Percentiles rank a stretch among this genome's conserved stretches.
phyloP scores from a whole-genome alignment of 2,888 invertebrate genomes.

The Mythimna ferrago region DNA sequence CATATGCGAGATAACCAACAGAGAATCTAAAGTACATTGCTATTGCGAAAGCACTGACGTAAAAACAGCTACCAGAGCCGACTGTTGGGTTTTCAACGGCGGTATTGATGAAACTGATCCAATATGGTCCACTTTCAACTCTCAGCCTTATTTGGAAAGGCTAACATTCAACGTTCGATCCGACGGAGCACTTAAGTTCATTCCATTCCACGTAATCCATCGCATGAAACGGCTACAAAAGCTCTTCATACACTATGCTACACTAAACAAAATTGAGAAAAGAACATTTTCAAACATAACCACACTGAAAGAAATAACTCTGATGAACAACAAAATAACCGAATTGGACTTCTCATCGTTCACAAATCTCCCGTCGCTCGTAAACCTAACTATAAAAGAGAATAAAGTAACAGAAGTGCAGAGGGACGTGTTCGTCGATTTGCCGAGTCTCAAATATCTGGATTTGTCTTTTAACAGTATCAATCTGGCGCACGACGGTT shows the following conservation, averaged over 20 bases:
- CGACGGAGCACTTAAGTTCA: slow-evolving; percentile 92
- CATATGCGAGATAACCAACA: slow-evolving; percentile 90
- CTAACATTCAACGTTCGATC: slow-evolving; percentile 93
- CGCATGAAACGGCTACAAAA: slow-evolving; percentile 92
- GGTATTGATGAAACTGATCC: slow-evolving; percentile 93
- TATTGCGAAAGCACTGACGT: slow-evolving; percentile 91
- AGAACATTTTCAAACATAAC: slow-evolving; percentile 94
- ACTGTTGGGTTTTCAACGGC: slow-evolving; percentile 94
- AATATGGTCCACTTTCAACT: slow-evolving; percentile 93
- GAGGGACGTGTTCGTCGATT: slow-evolving; percentile 94
- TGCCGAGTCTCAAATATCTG: slow-evolving; percentile 94
- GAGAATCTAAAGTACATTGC: slow-evolving; percentile 92
- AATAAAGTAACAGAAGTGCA: slow-evolving; percentile 95
- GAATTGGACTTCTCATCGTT: slow-evolving; percentile 93
- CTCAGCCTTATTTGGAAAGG: slow-evolving; percentile 93
- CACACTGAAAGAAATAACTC: slow-evolving; percentile 92
- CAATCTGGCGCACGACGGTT: slow-evolving; percentile 95
- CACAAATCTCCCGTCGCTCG: slow-evolving; percentile 93
- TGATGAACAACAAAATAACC: slow-evolving; percentile 93
- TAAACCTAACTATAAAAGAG: slow-evolving; percentile 93
- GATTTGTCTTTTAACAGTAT: slow-evolving; percentile 97
- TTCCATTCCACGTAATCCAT: slow-evolving; percentile 93
- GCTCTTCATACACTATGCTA: slow-evolving; percentile 93
- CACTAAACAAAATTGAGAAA: slow-evolving; percentile 93
- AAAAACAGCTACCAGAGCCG: slow-evolving; percentile 92